These are phyloP conservation scores for Scalopus aquaticus DNA, from an alignment of 2,113 vertebrate genomes.

Conservation along the genomic window DNA sequence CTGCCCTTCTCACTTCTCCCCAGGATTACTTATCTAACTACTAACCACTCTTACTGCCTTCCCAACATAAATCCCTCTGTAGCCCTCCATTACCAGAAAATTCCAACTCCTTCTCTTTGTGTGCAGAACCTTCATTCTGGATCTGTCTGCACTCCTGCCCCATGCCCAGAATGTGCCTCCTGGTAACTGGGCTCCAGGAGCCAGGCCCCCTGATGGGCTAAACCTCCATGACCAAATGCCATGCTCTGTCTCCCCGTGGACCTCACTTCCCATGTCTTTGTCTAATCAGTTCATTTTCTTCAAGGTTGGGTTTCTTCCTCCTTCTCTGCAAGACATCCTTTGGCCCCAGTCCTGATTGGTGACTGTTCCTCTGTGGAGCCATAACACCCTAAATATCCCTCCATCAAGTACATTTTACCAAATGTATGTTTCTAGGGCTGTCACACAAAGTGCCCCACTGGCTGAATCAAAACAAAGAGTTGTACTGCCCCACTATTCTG, in stretches of 20 bases:
- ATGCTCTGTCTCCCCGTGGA: neutral
- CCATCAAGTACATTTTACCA: neutral
- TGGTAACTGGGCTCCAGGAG: neutral
- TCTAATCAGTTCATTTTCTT: neutral
- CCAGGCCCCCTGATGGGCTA: too few relatives aligned
- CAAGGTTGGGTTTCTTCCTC: neutral
- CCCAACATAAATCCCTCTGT: neutral
- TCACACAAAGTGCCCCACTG: neutral
- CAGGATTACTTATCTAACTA: neutral
- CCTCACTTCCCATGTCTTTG: neutral
- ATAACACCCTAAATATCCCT: neutral
- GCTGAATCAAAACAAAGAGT: neutral
- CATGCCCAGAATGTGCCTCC: neutral
- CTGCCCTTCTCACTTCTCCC: neutral
- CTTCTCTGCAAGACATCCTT: neutral
- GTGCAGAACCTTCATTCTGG: neutral
- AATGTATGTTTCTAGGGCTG: neutral
- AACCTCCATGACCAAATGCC: neutral
- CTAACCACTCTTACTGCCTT: neutral
- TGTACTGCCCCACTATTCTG: fast-evolving
- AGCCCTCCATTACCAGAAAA: neutral
- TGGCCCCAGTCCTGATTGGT: neutral
- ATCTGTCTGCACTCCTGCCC: neutral
- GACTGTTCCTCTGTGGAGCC: neutral
- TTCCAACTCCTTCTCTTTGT: neutral